Percentiles rank a stretch among this genome's conserved stretches.
phyloP scores from a whole-genome alignment of 2,888 invertebrate species.

The Antitype chi region DNA sequence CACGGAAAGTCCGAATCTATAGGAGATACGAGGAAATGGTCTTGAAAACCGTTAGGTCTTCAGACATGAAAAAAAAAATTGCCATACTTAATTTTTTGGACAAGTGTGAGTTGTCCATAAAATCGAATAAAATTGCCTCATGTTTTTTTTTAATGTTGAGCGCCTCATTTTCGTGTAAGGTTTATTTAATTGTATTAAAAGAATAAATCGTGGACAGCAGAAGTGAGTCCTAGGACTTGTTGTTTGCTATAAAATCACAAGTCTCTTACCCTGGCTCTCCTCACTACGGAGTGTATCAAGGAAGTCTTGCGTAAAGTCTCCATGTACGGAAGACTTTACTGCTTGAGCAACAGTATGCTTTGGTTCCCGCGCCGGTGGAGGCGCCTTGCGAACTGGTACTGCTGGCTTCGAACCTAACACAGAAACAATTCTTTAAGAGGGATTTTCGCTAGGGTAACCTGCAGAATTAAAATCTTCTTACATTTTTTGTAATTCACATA shows the following conservation, averaged over 20 bases:
- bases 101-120: too few relatives aligned
- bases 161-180: too few relatives aligned
- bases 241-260: background rate
- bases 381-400: slow-evolving; percentile 37
- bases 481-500: rapidly evolving
- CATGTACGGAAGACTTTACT: background rate
- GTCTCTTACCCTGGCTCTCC: slow-evolving; percentile 23
- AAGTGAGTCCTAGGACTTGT: background rate
- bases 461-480: background rate
- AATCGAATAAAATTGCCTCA: too few relatives aligned
- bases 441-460: background rate
- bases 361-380: slow-evolving; percentile 46
- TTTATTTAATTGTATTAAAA: background rate
- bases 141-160: too few relatives aligned
- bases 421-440: background rate
- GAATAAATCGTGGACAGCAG: too few relatives aligned
- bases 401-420: slow-evolving; percentile 36
- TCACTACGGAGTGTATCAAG: slow-evolving; percentile 42
- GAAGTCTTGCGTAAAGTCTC: slow-evolving; percentile 40
- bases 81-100: background rate
- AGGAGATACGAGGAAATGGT: background rate
- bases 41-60: background rate
- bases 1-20: too few relatives aligned
- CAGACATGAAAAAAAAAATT: too few relatives aligned
- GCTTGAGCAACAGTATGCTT: slow-evolving; percentile 1